Percentiles rank a stretch among this genome's conserved stretches.
phyloP scores from a whole-genome alignment of 2,113 vertebrate genomes.

The Picathartes gymnocephalus region DNA sequence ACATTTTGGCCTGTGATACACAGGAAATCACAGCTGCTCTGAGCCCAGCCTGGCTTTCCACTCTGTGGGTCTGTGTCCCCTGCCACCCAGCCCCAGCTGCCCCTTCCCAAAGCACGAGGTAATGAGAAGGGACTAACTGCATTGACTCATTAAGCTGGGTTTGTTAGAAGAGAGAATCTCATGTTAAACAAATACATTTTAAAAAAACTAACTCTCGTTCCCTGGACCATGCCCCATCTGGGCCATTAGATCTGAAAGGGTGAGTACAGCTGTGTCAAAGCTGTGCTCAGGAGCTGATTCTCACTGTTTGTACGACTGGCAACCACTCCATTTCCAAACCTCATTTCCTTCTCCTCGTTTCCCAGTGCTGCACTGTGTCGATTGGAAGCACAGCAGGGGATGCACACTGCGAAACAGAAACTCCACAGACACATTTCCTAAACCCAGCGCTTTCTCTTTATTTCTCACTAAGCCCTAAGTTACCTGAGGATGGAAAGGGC shows the following conservation, averaged over 20 bases:
- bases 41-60: background rate
- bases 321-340: background rate
- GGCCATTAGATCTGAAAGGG: slow-evolving; percentile 16
- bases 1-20: background rate
- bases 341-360: background rate
- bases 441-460: background rate
- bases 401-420: background rate
- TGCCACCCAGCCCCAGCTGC: slow-evolving; percentile 26
- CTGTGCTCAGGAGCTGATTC: background rate
- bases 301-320: background rate
- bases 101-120: background rate
- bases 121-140: background rate
- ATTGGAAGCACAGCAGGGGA: background rate
- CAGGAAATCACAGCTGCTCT: background rate
- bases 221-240: background rate
- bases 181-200: slow-evolving; percentile 32
- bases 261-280: slow-evolving; percentile 11
- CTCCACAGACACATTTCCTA: background rate
- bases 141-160: background rate
- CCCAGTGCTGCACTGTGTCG: background rate
- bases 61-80: background rate
- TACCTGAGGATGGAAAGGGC: background rate
- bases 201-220: background rate
- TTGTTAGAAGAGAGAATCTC: slow-evolving; percentile 21
- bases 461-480: background rate